Percentiles rank a stretch among this genome's conserved stretches.
Conservation (phyloP, 1,140 invertebrate species). For the Meloidogyne exigua region DNA sequence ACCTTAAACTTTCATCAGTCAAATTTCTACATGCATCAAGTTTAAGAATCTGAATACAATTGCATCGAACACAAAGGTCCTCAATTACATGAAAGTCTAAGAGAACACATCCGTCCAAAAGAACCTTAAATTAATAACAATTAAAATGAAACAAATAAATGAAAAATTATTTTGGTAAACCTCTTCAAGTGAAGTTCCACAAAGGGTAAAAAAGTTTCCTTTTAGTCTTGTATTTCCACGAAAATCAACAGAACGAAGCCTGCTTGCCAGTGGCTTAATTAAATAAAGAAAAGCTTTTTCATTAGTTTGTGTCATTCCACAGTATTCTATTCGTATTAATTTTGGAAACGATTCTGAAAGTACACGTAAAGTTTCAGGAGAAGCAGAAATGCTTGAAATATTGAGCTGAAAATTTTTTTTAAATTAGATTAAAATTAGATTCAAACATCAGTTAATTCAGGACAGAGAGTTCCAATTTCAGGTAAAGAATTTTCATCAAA, state of each 20-base stretch:
- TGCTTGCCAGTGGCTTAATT: slow-evolving; percentile 48
- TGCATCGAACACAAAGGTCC: slow-evolving; percentile 53
- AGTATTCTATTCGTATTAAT: slow-evolving; percentile 43
- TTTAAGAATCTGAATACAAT: slow-evolving; percentile 44
- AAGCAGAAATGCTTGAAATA: slow-evolving; percentile 46
- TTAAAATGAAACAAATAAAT: neutral
- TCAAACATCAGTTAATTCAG: slow-evolving; percentile 45
- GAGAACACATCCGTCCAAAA: slow-evolving; percentile 53
- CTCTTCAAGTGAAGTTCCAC: slow-evolving; percentile 55
- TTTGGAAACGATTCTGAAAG: slow-evolving; percentile 42
- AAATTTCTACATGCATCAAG: slow-evolving; percentile 54
- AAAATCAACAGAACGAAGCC: slow-evolving; percentile 51
- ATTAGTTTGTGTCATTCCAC: slow-evolving; percentile 51
- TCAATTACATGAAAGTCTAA: slow-evolving; percentile 57
- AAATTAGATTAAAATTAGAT: slow-evolving; percentile 10
- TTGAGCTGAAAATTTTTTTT: slow-evolving; percentile 45
- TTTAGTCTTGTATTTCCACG: slow-evolving; percentile 50
- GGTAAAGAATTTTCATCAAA: slow-evolving; percentile 53
- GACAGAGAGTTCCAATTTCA: slow-evolving; percentile 54
- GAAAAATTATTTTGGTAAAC: slow-evolving; percentile 21
- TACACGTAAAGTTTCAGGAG: slow-evolving; percentile 37
- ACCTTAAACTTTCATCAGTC: slow-evolving; percentile 52
- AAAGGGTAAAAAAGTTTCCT: slow-evolving; percentile 58
- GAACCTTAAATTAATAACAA: slow-evolving; percentile 34
- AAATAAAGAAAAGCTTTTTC: slow-evolving; percentile 61